Base-by-base conservation (phyloP, 2,888 invertebrate genomes). In the Drosophila paucipuncta region DNA sequence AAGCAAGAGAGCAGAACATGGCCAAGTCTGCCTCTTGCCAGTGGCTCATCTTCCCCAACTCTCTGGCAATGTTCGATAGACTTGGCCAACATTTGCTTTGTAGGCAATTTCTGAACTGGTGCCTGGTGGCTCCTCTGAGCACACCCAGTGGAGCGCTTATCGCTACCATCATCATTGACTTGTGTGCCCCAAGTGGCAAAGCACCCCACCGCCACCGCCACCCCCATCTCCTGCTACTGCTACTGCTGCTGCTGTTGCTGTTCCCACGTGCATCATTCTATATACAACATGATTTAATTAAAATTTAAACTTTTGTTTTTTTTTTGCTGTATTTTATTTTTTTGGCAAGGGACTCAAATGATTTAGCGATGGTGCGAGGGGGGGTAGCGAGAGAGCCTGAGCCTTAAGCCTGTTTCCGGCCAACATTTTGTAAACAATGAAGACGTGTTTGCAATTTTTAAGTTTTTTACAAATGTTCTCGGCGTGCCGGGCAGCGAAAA, bases 371-470 rank as follows among this genome's bases (percentile, higher is more conserved):
- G 39, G n/a, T 16, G 35, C 35, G 35, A 35, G 5, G n/a, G n/a
- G 16, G 16, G 1, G 53, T 2, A 1, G 35, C 4, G 4, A 4
- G 35, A 35, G 1, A 5, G 7, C 25, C 4, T 47, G 53, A 11
- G 70, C 70, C 63, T 58, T 66, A 63, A 77, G 79, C 71, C 75
- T 22, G 78, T 78, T 84, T 86, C 88, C 87, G 80, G 82, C 85
- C 85, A 78, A 82, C 85, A 85, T 88, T 88, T 89, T 82, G 87
- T 89, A 88, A 90, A 89, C 86, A 90, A 86, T 82, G 78, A 83
- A 88, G 88, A 90, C 90, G 90, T 90, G 90, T 90, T 87, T 79
- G 82, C 86, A 88, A 90, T 90, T 87, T 90, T 89, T 88, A 90
- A 88, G 80, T 84, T 82, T 75, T n/a, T 80, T 73, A 81, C 86